Evolutionary conservation across 1,140 invertebrate species (phyloP).

Genomic region (Amphibalanus amphitrite): DNA sequence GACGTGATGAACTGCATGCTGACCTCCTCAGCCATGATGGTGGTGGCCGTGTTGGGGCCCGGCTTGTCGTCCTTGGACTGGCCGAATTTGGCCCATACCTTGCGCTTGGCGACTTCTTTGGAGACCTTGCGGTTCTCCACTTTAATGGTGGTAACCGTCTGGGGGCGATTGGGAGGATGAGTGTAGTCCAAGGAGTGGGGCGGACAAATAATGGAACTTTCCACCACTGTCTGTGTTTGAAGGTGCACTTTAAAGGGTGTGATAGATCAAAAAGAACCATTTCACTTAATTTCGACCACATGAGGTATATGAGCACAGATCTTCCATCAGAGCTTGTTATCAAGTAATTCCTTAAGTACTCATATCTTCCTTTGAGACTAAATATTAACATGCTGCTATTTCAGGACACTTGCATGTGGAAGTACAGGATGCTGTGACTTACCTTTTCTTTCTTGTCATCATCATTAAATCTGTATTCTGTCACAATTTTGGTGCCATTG

Average conservation of each 20-base stretch:
- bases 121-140: constrained; percentile 80
- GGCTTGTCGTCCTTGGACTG: constrained; percentile 72
- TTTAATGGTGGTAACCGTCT: constrained; percentile 74
- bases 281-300: not conserved
- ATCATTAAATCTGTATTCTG: constrained; percentile 80
- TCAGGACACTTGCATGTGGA: too few species aligned
- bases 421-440: too few species aligned
- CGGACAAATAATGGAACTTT: constrained; percentile 6
- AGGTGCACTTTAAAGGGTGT: not conserved
- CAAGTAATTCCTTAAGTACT: too few species aligned
- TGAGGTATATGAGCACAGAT: too few species aligned
- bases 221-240: constrained; percentile 16
- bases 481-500: constrained; percentile 77
- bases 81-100: constrained; percentile 90
- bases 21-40: constrained; percentile 87
- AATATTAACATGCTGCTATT: too few species aligned
- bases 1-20: constrained; percentile 75
- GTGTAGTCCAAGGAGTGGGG: not conserved
- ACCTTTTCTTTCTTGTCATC: constrained; percentile 57
- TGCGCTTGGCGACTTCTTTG: constrained; percentile 76
- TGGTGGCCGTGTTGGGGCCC: constrained; percentile 90
- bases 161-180: constrained; percentile 27
- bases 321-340: too few species aligned
- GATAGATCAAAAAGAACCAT: not conserved
- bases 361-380: too few species aligned